Conservation (phyloP, 2,113 vertebrate genomes). For the Ictalurus punctatus region DNA sequence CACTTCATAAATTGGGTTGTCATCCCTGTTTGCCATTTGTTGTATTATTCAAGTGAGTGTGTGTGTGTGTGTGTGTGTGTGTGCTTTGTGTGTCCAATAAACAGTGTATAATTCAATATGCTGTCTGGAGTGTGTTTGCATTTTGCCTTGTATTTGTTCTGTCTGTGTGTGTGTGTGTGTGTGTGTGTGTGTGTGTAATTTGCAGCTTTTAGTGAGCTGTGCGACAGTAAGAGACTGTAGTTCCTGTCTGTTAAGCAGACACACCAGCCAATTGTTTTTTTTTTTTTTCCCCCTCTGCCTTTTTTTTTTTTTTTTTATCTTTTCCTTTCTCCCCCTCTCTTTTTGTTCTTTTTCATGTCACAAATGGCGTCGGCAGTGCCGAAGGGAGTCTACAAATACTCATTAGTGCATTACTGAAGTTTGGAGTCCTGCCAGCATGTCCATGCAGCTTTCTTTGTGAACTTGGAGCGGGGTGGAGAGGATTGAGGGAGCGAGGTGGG, state of each 20-base stretch:
- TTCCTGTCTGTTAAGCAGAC: slow-evolving; percentile 31
- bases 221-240: slow-evolving; percentile 39
- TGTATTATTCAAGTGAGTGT: slow-evolving; percentile 7
- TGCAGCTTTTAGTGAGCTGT: slow-evolving; percentile 30
- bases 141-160: slow-evolving; percentile 40
- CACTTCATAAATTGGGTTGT: slow-evolving; percentile 29
- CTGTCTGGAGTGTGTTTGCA: slow-evolving; percentile 37
- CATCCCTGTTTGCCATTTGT: not conserved
- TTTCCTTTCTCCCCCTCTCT: not conserved
- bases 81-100: not conserved
- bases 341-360: slow-evolving; percentile 52
- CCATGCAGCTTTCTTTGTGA: slow-evolving; percentile 35
- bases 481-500: slow-evolving; percentile 30
- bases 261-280: slow-evolving; percentile 31
- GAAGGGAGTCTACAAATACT: slow-evolving; percentile 57
- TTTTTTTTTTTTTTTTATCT: not conserved
- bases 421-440: slow-evolving; percentile 55
- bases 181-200: slow-evolving; percentile 17
- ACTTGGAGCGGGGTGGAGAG: slow-evolving; percentile 20
- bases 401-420: slow-evolving; percentile 58
- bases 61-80: not conserved
- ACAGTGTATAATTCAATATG: not conserved
- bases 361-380: slow-evolving; percentile 53
- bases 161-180: slow-evolving; percentile 24
- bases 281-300: not conserved